These are phyloP conservation scores for Ceyx cyanopectus DNA, from an alignment of 2,113 vertebrate genomes.

Conservation along the genomic window DNA sequence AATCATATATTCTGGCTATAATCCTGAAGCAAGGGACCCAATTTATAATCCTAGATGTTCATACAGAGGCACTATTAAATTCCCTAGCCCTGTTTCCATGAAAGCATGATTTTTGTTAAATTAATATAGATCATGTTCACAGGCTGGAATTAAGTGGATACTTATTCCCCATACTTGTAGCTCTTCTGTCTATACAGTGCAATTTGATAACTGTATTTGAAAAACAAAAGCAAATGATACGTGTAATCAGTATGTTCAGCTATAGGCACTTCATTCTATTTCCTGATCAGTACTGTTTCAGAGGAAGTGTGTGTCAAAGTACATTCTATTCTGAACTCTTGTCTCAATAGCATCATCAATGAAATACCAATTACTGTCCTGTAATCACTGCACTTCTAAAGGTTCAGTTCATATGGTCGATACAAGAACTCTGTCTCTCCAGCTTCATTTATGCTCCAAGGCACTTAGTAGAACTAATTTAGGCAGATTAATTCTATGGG, in stretches of 20 bases:
- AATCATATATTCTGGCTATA: neutral
- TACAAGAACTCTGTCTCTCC: neutral
- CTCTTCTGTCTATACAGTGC: neutral
- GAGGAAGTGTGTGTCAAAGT: neutral
- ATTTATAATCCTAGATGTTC: neutral
- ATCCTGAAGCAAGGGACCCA: neutral
- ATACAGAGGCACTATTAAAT: neutral
- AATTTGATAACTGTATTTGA: neutral
- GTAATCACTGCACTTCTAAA: neutral
- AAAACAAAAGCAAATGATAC: neutral
- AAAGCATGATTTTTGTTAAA: neutral
- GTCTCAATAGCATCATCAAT: neutral
- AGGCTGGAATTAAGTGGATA: slow-evolving; percentile 4
- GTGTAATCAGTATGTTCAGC: neutral
- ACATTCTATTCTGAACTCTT: neutral
- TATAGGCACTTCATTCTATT: neutral
- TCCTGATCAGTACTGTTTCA: neutral
- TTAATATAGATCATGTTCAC: neutral
- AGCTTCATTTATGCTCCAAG: neutral
- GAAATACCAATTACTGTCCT: neutral
- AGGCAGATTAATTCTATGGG: neutral
- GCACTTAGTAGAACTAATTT: neutral
- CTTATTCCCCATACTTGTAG: neutral
- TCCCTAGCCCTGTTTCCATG: neutral
- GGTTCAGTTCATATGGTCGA: neutral